A percentile compares a stretch with the other conserved stretches of the same genome.
These are phyloP conservation scores for Lota lota DNA, from an alignment of 2,113 vertebrate species.

Conservation along the genomic window DNA sequence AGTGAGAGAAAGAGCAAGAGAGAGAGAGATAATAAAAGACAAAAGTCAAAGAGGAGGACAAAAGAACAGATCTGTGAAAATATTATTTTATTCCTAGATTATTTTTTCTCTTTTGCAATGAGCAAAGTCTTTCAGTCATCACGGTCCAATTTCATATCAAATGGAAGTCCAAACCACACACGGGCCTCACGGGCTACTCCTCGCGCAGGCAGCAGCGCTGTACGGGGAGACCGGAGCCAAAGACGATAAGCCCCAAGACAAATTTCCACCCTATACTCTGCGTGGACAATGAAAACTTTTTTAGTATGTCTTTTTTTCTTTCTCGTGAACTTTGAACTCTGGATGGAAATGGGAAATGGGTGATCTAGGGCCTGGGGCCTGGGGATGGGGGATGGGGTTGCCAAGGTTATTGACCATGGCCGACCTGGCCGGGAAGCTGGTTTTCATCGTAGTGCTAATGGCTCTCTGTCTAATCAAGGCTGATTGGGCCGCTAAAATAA, in stretches of 20 bases:
- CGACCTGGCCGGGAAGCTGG: constrained; percentile 59
- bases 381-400: constrained; percentile 29
- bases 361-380: constrained; percentile 14
- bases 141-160: constrained; percentile 71
- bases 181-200: constrained; percentile 55
- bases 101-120: constrained; percentile 43
- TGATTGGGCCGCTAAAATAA: constrained; percentile 66
- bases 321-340: constrained; percentile 43
- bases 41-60: constrained; percentile 1
- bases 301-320: constrained; percentile 9
- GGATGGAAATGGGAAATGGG: constrained; percentile 51
- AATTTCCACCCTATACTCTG: constrained; percentile 50
- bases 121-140: constrained; percentile 68
- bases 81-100: constrained; percentile 78
- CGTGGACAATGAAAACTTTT: constrained; percentile 53
- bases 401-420: constrained; percentile 49
- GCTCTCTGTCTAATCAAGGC: constrained; percentile 63
- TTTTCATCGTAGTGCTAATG: constrained; percentile 67
- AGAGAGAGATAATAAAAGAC: too few species aligned
- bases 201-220: constrained; percentile 59
- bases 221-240: constrained; percentile 39
- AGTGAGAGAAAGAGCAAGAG: too few species aligned
- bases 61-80: constrained; percentile 75
- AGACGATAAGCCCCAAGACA: constrained; percentile 62
- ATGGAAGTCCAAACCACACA: constrained; percentile 75